Evolutionary conservation across 2,113 vertebrate genomes (phyloP).

Genomic region (Dermatemys mawii): DNA sequence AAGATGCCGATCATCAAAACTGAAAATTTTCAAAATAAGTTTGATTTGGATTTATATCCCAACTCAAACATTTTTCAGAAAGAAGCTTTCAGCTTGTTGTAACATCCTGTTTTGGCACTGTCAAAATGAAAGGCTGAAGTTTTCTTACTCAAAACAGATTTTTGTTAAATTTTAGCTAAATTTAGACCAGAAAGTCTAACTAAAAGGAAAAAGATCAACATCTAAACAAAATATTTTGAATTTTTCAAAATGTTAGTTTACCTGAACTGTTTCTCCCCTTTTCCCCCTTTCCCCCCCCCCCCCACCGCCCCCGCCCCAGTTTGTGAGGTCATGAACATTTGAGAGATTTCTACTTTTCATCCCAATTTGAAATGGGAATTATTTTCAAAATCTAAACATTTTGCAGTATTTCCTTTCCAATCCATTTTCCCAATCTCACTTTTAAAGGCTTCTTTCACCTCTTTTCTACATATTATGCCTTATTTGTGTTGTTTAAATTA

Average conservation of each 20-base stretch:
- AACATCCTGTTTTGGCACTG: too few relatives aligned
- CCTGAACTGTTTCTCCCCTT: background rate
- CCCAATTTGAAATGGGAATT: background rate
- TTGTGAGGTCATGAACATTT: background rate
- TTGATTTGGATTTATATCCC: too few relatives aligned
- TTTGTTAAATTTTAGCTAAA: background rate
- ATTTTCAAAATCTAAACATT: background rate
- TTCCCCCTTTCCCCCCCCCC: fast-evolving
- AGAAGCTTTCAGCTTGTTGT: too few relatives aligned
- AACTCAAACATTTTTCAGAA: too few relatives aligned
- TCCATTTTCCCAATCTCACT: background rate
- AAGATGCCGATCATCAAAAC: too few relatives aligned
- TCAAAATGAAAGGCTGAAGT: background rate
- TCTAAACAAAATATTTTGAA: background rate
- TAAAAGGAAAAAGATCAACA: background rate
- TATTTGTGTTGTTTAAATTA: background rate
- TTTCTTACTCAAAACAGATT: background rate
- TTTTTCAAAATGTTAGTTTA: background rate
- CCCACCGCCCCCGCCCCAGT: background rate
- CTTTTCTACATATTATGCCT: background rate
- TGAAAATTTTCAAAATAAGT: too few relatives aligned
- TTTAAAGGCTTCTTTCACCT: background rate
- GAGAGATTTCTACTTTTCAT: background rate
- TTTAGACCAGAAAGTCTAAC: background rate
- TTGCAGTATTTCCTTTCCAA: background rate